Evolutionary conservation across 2,797 vertebrate species (phyloP).

Genomic region (Hemibagrus guttatus): DNA sequence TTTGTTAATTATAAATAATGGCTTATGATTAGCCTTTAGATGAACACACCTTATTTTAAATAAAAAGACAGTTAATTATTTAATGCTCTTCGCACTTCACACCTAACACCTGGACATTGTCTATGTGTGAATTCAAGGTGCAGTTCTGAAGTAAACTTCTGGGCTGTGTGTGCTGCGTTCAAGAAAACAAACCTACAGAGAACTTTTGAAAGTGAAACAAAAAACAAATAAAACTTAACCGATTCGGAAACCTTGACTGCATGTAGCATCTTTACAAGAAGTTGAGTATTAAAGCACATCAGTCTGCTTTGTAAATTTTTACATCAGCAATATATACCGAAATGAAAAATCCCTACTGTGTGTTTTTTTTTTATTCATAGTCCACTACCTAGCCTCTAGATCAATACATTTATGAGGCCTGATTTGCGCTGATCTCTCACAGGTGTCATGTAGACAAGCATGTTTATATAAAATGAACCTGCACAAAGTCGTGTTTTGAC

Average conservation of each 20-base stretch:
- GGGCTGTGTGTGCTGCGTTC: not conserved
- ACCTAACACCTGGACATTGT: not conserved
- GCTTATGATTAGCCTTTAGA: not conserved
- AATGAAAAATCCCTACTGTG: not conserved
- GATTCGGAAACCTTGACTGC: not conserved
- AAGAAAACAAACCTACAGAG: not conserved
- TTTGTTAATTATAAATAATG: not conserved
- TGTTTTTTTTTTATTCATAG: not conserved
- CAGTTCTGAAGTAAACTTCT: not conserved
- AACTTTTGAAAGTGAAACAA: not conserved
- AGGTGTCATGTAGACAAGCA: not conserved
- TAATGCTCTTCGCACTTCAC: not conserved
- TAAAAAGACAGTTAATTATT: not conserved
- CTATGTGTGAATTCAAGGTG: not conserved
- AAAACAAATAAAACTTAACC: not conserved
- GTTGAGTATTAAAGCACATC: not conserved
- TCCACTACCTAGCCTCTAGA: not conserved
- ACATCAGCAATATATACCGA: not conserved
- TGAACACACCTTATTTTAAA: too few species aligned
- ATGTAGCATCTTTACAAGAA: not conserved
- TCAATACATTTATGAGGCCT: not conserved
- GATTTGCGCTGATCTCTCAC: not conserved
- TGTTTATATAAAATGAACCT: not conserved
- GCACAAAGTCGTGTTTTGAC: conserved; percentile 3
- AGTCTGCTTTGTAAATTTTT: not conserved